Evolutionary conservation across 2,113 vertebrate genomes (phyloP).

Genomic region (Plestiodon gilberti): DNA sequence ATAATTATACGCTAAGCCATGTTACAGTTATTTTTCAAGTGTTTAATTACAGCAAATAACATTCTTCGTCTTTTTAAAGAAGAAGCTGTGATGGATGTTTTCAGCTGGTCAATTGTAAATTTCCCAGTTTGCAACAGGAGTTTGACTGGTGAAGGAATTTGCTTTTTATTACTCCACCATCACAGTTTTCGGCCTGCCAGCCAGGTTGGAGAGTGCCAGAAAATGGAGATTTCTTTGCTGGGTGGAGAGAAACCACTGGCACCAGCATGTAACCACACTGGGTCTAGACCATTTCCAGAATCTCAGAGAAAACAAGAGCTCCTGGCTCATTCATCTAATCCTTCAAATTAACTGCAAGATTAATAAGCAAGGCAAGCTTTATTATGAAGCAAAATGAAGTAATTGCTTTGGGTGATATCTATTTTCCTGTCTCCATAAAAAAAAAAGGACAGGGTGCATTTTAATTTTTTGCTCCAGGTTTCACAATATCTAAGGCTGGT

Average conservation of each 20-base stretch:
- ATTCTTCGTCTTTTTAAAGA: not conserved
- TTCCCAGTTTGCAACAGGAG: not conserved
- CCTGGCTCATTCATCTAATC: not conserved
- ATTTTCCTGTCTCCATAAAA: not conserved
- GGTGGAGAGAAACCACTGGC: constrained; percentile 23
- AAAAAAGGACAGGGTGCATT: not conserved
- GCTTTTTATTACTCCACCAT: not conserved
- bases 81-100: not conserved
- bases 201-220: constrained; percentile 28
- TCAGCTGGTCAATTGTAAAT: not conserved
- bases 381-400: not conserved
- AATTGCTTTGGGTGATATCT: not conserved
- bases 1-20: constrained; percentile 2
- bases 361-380: not conserved
- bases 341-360: constrained; percentile 18
- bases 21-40: accelerated
- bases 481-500: not conserved
- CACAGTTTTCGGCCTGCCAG: constrained; percentile 6
- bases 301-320: constrained; percentile 3
- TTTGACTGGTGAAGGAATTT: not conserved
- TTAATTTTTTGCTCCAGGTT: not conserved
- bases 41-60: constrained; percentile 2
- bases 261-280: constrained; percentile 11
- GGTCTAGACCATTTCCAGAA: constrained; percentile 11
- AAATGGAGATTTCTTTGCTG: constrained; percentile 19